Conservation (phyloP, 2,113 vertebrate species). For the Passer domesticus region DNA sequence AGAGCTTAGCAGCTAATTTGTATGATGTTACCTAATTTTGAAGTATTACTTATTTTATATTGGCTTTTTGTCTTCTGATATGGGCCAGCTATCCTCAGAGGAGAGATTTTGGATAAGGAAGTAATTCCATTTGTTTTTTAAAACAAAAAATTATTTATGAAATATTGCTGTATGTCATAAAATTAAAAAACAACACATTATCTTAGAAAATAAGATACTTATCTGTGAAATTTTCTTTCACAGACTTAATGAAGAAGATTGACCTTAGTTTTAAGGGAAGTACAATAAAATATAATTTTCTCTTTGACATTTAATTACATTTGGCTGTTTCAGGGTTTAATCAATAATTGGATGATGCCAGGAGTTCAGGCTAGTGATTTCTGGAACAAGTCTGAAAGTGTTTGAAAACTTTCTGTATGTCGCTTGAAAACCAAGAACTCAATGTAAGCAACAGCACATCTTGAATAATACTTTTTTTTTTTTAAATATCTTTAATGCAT, state of each 20-base stretch:
- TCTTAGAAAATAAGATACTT: neutral
- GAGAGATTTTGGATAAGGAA: neutral
- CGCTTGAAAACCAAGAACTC: constrained; percentile 26
- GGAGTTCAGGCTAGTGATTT: constrained; percentile 1
- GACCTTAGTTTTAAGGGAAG: neutral
- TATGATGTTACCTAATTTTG: neutral
- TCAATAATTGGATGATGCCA: neutral
- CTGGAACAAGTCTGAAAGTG: constrained; percentile 30
- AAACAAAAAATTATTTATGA: neutral
- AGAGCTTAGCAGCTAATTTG: neutral
- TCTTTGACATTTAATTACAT: neutral
- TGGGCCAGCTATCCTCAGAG: neutral
- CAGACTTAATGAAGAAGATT: neutral
- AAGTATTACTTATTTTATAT: neutral
- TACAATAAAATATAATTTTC: neutral
- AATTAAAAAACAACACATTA: neutral
- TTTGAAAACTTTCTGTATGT: constrained; percentile 18
- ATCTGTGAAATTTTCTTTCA: neutral
- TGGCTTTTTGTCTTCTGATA: neutral
- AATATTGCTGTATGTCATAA: neutral
- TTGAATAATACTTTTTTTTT: constrained; percentile 31
- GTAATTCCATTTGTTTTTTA: neutral
- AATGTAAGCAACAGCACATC: constrained; percentile 17
- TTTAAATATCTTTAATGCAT: neutral
- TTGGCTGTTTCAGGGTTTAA: neutral